These are phyloP conservation scores for silkworm (Bombyx mori) DNA, from an alignment of 1,140 invertebrate species.

Conservation along the genomic window DNA sequence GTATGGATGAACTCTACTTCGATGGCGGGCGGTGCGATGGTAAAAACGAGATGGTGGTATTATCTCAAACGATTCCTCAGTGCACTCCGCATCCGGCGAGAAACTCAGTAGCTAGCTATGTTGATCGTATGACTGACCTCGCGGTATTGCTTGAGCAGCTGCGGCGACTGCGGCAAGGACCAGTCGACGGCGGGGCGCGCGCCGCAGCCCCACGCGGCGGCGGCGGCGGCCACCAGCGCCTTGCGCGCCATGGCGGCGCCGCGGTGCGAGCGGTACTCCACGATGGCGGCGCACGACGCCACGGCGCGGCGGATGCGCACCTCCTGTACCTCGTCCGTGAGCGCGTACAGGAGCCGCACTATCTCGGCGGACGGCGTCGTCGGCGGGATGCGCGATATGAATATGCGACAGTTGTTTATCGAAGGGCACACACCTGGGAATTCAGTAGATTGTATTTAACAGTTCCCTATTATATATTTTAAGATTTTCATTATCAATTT, in stretches of 20 bases:
- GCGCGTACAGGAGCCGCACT: conserved; percentile 49
- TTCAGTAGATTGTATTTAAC: no score
- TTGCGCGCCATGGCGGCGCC: conserved; percentile 60
- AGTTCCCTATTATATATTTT: no score
- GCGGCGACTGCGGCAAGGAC: conserved; percentile 57
- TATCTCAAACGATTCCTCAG: no score
- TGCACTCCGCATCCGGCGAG: no score
- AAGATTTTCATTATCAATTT: no score
- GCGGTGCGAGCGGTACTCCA: conserved; percentile 60
- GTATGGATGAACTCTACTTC: no score
- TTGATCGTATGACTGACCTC: conserved; percentile 26
- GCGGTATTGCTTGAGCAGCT: conserved; percentile 54
- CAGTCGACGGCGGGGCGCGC: conserved; percentile 56
- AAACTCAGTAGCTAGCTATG: no score
- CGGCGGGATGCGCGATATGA: conserved; percentile 56
- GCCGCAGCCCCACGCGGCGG: conserved; percentile 52
- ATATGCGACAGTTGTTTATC: conserved; percentile 63
- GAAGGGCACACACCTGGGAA: conserved; percentile 50
- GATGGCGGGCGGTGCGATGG: no score
- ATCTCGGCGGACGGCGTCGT: conserved; percentile 52
- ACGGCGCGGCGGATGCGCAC: conserved; percentile 51
- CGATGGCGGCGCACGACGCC: conserved; percentile 50
- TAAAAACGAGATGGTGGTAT: no score
- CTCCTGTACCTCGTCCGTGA: conserved; percentile 61
- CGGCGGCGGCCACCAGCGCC: conserved; percentile 50